A percentile compares a stretch with the other conserved stretches of the same genome.
phyloP scores from a whole-genome alignment of 2,888 invertebrate genomes.

The Carabus problematicus region DNA sequence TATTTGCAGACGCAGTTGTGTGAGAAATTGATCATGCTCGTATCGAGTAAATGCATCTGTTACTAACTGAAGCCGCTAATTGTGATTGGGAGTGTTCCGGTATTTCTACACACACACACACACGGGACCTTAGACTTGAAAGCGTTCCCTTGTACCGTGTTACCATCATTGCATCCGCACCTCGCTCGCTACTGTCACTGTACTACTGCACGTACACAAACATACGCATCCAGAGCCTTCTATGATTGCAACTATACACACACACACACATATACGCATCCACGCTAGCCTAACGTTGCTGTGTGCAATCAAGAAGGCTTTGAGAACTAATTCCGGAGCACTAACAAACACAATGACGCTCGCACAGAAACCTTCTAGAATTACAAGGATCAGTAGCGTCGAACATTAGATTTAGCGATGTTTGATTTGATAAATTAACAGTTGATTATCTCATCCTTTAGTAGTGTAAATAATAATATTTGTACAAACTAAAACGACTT shows the following conservation, averaged over 20 bases:
- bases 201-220: not conserved
- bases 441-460: too few relatives aligned
- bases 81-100: too few relatives aligned
- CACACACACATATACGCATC: not conserved
- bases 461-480: too few relatives aligned
- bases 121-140: conserved; percentile 17
- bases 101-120: too few relatives aligned
- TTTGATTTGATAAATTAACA: too few relatives aligned
- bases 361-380: not conserved
- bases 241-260: not conserved
- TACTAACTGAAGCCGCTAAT: too few relatives aligned
- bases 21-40: too few relatives aligned
- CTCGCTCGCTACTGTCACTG: not conserved
- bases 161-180: not conserved
- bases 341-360: conserved; percentile 27
- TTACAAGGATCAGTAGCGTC: not conserved
- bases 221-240: not conserved
- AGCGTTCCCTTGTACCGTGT: conserved; percentile 33
- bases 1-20: too few relatives aligned
- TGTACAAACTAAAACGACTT: too few relatives aligned
- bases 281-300: not conserved
- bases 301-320: conserved; percentile 42
- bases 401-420: too few relatives aligned
- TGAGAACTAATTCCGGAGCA: conserved; percentile 41
- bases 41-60: too few relatives aligned